Evolutionary conservation across 2,888 invertebrate genomes (phyloP).

Genomic region (Leptinotarsa peninsularis): DNA sequence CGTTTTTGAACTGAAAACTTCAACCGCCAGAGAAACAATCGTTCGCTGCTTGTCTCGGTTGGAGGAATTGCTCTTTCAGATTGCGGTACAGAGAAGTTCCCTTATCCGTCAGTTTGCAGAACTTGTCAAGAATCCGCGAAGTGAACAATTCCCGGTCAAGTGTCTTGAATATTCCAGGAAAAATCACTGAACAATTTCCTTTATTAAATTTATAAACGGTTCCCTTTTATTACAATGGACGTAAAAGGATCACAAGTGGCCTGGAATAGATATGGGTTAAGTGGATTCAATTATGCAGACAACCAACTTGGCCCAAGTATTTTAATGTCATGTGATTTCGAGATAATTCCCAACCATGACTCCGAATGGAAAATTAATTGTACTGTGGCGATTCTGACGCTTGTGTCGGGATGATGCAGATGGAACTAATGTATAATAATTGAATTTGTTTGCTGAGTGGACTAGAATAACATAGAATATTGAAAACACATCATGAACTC

Average conservation of each 20-base stretch:
- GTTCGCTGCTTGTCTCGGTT: background rate
- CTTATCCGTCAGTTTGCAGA: background rate
- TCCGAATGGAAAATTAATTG: constrained; percentile 41
- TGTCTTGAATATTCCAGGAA: constrained; percentile 23
- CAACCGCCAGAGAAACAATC: background rate
- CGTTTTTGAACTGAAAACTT: background rate
- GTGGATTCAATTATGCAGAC: constrained; percentile 46
- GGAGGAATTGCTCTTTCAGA: background rate
- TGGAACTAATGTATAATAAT: background rate
- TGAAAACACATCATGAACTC: too few relatives aligned
- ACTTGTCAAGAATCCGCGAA: background rate
- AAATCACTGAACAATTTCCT: constrained; percentile 32
- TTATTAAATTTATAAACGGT: constrained; percentile 29
- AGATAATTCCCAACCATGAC: constrained; percentile 40
- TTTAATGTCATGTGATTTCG: constrained; percentile 42
- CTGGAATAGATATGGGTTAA: constrained; percentile 46
- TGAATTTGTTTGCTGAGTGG: background rate
- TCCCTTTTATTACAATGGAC: constrained; percentile 28
- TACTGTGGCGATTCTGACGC: constrained; percentile 23
- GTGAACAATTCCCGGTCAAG: constrained; percentile 7
- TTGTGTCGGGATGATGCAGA: constrained; percentile 13
- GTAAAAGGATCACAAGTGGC: constrained; percentile 43
- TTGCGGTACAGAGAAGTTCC: background rate
- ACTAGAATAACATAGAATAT: too few relatives aligned
- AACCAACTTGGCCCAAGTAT: constrained; percentile 43